Conservation (phyloP, 37 sponge, comb jelly and placozoan genomes). For the Cladorhizidae sp. region DNA sequence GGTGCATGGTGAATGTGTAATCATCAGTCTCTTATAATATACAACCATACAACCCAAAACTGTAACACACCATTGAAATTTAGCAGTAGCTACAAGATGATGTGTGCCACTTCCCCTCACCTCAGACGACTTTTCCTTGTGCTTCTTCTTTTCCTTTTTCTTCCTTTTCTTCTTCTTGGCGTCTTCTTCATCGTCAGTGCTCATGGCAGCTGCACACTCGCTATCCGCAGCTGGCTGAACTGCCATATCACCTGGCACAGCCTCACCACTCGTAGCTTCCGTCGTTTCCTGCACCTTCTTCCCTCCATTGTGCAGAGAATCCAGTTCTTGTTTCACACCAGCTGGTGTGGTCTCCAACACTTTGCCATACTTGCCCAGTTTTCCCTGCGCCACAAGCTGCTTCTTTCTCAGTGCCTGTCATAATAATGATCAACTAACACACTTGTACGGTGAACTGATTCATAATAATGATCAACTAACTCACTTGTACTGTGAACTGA, state of each 20-base stretch:
- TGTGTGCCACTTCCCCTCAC: not conserved
- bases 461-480: too few species aligned
- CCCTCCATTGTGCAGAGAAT: constrained; percentile 9
- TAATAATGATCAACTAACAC: not conserved
- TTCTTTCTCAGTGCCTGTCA: constrained; percentile 87
- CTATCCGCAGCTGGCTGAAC: not conserved
- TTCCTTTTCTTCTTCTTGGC: constrained; percentile 69
- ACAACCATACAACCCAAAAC: too few species aligned
- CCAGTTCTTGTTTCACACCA: constrained; percentile 68
- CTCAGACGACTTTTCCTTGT: constrained; percentile 22
- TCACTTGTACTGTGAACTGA: too few species aligned
- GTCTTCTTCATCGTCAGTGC: constrained; percentile 3
- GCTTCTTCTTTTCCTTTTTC: constrained; percentile 26
- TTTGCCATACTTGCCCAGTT: constrained; percentile 92
- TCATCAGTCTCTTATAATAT: not conserved
- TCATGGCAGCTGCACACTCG: constrained; percentile 7
- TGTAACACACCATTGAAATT: too few species aligned
- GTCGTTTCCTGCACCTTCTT: not conserved
- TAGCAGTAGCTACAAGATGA: too few species aligned
- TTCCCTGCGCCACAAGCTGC: constrained; percentile 85
- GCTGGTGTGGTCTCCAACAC: constrained; percentile 75
- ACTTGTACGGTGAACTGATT: too few species aligned
- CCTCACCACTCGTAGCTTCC: not conserved
- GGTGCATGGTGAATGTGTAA: constrained; percentile 47
- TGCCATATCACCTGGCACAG: not conserved